Base-by-base conservation (phyloP, 1,140 invertebrate species). In the Acyrthosiphon pisum region DNA sequence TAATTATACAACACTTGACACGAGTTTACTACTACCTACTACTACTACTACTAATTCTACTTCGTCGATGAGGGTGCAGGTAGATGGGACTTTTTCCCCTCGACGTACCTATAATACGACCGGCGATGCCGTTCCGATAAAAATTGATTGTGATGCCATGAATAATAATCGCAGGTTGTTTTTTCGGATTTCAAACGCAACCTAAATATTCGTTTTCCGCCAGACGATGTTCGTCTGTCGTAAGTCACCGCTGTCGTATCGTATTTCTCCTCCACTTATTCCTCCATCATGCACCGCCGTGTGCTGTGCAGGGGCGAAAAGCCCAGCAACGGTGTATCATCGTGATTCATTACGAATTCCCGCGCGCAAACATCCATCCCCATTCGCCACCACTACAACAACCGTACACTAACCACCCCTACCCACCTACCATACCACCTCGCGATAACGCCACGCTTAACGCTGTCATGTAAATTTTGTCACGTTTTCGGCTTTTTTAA, bases 311-410 rank as follows among this genome's bases (percentile, higher is more conserved):
- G 44, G 44, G 30, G 9, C 14, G 3, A 41, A 84, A 84, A 76
- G 41, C 11, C 26, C 44, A 87, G n/a, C 84, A 48, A n/a, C 84
- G 84, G 46, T 30, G 30, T 18, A 35, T 53, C 48, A 18, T 26
- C 87, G 48, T 89, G 87, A 53, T 89, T 89, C 87, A 53, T 89
- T 53, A 89, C n/a, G 18, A 88, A 88, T 88, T 88, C 46, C 86
- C 30, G 30, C 84, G 14, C 7, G 44, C 35, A 30, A 7, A 14
- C n/a, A 41, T 22, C 83, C 11, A 35, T 0, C 35, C 89, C 53
- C 35, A 9, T 7, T 18, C n/a, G 1, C 68, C 30, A 35, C 30
- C 7, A n/a, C 68, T 37, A 37, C 37, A 1, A 37, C 2, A 2
- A 1, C 14, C 68, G 35, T 11, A 22, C 35, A 41, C 37, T n/a